phyloP scores from a whole-genome alignment of 1,140 invertebrate species.

The Anadara kagoshimensis region DNA sequence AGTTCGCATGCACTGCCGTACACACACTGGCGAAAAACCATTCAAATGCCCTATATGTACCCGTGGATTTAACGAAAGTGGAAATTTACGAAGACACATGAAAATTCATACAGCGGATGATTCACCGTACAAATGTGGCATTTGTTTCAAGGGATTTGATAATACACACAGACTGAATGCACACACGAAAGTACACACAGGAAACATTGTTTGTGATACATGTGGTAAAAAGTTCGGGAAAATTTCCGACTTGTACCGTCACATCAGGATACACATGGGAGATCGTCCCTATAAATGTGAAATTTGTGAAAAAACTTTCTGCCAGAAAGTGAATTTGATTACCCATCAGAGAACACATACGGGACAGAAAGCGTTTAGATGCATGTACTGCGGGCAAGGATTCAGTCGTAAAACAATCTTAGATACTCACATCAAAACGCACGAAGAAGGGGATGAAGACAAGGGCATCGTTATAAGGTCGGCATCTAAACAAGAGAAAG shows the following conservation, averaged over 20 bases:
- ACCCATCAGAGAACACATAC: constrained; percentile 83
- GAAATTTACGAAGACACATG: constrained; percentile 42
- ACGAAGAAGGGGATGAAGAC: constrained; percentile 74
- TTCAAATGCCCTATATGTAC: constrained; percentile 42
- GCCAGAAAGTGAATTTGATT: constrained; percentile 40
- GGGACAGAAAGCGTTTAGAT: constrained; percentile 96
- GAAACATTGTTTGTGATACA: constrained; percentile 36
- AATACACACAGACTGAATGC: constrained; percentile 33
- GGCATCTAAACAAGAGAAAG: constrained; percentile 1
- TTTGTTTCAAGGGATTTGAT: constrained; percentile 42
- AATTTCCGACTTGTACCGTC: constrained; percentile 41
- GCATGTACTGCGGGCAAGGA: constrained; percentile 90
- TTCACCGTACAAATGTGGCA: constrained; percentile 40
- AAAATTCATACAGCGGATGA: constrained; percentile 42
- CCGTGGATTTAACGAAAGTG: constrained; percentile 40
- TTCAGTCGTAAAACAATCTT: constrained; percentile 95
- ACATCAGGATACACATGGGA: constrained; percentile 86
- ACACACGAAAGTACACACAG: constrained; percentile 40
- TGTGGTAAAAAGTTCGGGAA: constrained; percentile 39
- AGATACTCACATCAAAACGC: constrained; percentile 94
- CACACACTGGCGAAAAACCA: constrained; percentile 47
- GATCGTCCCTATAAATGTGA: constrained; percentile 74
- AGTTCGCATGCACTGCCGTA: constrained; percentile 38
- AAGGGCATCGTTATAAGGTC: constrained; percentile 12
- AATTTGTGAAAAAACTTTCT: constrained; percentile 68